Conservation (phyloP, 1,140 invertebrate species). For the Stratiolaelaps scimitus region DNA sequence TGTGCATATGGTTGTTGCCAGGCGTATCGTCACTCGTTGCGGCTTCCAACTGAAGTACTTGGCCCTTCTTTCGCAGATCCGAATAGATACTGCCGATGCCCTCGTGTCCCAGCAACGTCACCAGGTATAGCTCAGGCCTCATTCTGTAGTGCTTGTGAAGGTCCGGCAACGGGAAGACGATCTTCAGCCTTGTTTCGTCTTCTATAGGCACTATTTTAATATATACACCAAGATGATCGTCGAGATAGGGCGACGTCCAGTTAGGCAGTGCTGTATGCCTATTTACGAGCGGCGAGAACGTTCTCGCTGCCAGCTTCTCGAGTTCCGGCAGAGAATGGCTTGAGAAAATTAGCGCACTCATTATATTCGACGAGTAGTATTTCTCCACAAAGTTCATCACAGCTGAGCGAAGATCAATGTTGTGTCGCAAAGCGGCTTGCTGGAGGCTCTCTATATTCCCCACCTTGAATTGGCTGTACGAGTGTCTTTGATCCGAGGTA, state of each 20-base stretch:
- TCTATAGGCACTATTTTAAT: constrained; percentile 19
- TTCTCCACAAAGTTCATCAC: constrained; percentile 3
- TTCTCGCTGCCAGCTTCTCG: not conserved
- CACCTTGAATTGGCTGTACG: constrained; percentile 80
- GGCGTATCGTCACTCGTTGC: constrained; percentile 7
- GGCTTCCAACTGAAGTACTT: constrained; percentile 9
- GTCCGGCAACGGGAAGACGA: constrained; percentile 7
- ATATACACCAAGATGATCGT: constrained; percentile 12
- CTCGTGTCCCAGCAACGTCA: not conserved
- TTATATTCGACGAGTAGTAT: constrained; percentile 17
- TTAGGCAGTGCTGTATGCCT: constrained; percentile 1
- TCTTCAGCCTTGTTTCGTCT: not conserved
- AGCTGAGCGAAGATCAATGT: not conserved
- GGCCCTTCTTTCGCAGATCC: constrained; percentile 11
- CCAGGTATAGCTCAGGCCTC: not conserved
- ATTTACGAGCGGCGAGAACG: not conserved
- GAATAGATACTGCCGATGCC: not conserved
- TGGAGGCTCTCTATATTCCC: constrained; percentile 45
- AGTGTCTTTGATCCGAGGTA: constrained; percentile 58
- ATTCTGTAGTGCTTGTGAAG: not conserved
- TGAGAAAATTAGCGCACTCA: constrained; percentile 5
- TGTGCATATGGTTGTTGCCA: not conserved
- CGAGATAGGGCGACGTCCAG: constrained; percentile 6
- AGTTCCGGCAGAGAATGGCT: not conserved
- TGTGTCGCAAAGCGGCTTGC: not conserved